Evolutionary conservation across 92 coral and sea anemone genomes (phyloP).

Genomic region (Phenganax subtilis): DNA sequence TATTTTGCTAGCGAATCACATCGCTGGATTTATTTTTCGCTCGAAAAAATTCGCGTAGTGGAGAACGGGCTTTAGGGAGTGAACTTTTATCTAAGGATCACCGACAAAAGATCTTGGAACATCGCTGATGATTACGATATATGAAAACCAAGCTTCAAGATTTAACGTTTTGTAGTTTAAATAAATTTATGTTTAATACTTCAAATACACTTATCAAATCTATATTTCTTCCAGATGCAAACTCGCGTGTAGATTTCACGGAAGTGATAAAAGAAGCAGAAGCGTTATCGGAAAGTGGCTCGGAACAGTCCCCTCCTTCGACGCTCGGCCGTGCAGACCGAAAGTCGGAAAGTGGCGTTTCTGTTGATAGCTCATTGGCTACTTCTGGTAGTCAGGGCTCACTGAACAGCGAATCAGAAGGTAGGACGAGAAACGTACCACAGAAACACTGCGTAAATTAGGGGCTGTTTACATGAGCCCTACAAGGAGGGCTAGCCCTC

Average conservation of each 20-base stretch:
- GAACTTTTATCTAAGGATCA: too few relatives aligned
- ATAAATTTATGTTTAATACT: neutral
- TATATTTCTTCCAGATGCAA: neutral
- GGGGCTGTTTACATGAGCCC: too few relatives aligned
- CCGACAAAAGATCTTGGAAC: too few relatives aligned
- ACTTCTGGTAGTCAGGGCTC: constrained; percentile 40
- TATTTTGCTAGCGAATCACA: too few relatives aligned
- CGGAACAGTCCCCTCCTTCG: constrained; percentile 26
- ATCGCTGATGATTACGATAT: too few relatives aligned
- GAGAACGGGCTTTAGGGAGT: too few relatives aligned
- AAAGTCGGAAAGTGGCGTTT: constrained; percentile 25
- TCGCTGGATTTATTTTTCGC: too few relatives aligned
- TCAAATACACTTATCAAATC: neutral
- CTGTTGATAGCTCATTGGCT: constrained; percentile 23
- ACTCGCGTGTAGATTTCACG: constrained; percentile 23
- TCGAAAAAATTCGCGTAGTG: too few relatives aligned
- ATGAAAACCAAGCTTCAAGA: too few relatives aligned
- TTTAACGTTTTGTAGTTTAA: neutral
- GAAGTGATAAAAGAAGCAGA: constrained; percentile 39
- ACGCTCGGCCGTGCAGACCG: constrained; percentile 26
- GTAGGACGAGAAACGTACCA: neutral
- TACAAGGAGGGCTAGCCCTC: too few relatives aligned
- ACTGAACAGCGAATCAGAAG: constrained; percentile 38
- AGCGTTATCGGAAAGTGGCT: constrained; percentile 39
- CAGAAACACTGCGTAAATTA: neutral